Evolutionary conservation across 2,113 vertebrate genomes (phyloP).

Genomic region (Pygoscelis antarcticus): DNA sequence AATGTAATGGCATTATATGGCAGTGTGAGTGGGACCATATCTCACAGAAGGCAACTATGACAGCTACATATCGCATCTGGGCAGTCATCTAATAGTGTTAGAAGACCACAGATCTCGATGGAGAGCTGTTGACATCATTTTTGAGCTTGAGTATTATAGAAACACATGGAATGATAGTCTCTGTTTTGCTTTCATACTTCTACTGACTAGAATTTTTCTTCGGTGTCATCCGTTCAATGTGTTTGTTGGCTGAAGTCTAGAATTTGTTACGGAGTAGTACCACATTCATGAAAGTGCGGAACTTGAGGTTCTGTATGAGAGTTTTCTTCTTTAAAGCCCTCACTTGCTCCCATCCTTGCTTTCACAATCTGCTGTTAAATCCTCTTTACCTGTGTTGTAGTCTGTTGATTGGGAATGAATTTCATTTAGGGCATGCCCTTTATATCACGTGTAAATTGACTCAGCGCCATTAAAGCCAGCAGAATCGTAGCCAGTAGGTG

Average conservation of each 20-base stretch:
- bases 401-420: fast-evolving
- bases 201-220: background rate
- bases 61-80: background rate
- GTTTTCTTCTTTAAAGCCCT: background rate
- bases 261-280: fast-evolving
- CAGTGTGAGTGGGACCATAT: background rate
- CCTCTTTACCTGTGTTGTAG: background rate
- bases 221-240: background rate
- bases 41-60: background rate
- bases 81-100: background rate
- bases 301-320: background rate
- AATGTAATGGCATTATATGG: background rate
- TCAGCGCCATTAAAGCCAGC: background rate
- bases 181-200: background rate
- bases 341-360: background rate
- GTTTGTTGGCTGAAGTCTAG: background rate
- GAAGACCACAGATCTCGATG: background rate
- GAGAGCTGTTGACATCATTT: background rate
- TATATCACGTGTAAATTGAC: background rate
- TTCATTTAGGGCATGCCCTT: background rate
- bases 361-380: background rate
- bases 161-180: background rate
- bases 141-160: background rate
- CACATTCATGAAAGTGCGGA: background rate
- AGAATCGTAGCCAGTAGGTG: background rate